These are phyloP conservation scores for Herpetotheres cachinnans DNA, from an alignment of 2,113 vertebrate species.

Conservation along the genomic window DNA sequence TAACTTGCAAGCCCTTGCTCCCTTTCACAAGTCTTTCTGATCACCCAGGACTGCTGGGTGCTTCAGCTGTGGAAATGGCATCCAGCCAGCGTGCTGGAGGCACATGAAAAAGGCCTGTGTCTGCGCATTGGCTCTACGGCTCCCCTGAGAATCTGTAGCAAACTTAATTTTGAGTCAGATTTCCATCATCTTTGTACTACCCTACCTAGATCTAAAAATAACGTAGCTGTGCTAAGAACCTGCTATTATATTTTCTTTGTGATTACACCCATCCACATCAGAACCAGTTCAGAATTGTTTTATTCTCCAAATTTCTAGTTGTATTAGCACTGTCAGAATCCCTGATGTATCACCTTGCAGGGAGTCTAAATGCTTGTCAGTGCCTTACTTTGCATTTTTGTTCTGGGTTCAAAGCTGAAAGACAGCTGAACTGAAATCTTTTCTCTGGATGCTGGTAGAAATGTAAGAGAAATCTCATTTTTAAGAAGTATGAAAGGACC, in stretches of 20 bases:
- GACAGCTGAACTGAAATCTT: not conserved
- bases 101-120: fast-evolving
- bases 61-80: not conserved
- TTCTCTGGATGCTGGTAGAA: slow-evolving; percentile 37
- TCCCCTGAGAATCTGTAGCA: not conserved
- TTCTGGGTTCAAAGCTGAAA: slow-evolving; percentile 35
- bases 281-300: not conserved
- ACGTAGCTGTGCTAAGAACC: not conserved
- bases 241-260: not conserved
- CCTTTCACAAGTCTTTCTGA: not conserved
- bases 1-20: fast-evolving
- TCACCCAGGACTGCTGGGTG: not conserved
- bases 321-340: slow-evolving; percentile 1
- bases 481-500: slow-evolving; percentile 14
- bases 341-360: slow-evolving; percentile 42
- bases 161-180: not conserved
- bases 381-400: slow-evolving; percentile 49
- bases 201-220: not conserved
- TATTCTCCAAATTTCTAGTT: not conserved
- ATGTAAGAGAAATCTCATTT: slow-evolving; percentile 45
- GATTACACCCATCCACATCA: not conserved
- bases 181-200: not conserved
- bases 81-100: fast-evolving
- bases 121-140: not conserved
- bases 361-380: slow-evolving; percentile 30